Evolutionary conservation across 2,113 vertebrate species (phyloP), one percentile per base, ranked within the genome.

Genomic region (Corynorhinus townsendii): DNA sequence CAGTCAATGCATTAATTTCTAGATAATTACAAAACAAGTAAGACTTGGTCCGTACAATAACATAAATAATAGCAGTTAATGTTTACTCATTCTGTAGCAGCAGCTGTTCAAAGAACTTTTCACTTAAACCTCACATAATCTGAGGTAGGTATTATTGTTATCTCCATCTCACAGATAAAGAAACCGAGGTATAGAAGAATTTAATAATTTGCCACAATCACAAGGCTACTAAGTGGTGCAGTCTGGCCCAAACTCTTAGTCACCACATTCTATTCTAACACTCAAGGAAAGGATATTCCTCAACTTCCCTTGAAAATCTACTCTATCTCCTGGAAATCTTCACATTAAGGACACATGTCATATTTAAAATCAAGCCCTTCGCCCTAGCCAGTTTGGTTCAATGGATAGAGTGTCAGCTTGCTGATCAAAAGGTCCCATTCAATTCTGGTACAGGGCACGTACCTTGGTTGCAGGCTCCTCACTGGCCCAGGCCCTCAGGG

Each of bases 21-120:
- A 89, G 47, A 73, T 11, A 91, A 79, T 62, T 87, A 90, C 4
- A 64, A 86, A 79, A 82, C 54, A 92, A 76, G n/a, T 79, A 93
- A 91, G 49, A 82, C 33, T 64, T 30, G 5, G 49, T 82, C 5
- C 7, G 40, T 68, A 38, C 30, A 69, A 72, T 71, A 79, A 47
- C 7, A 52, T 75, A 72, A 54, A 56, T 56, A 91, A 84, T 10
- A 86, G 30, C 24, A 84, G 17, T 17, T 38, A 72, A 52, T 38
- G 64, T 59, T 43, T 66, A 89, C 17, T 84, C 84, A 75, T 45
- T 52, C 20, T 84, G 35, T 71, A 68, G 43, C 12, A 90, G 17
- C 4, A 85, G 22, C 7, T 81, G 17, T 77, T 93, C 38, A 84
- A 85, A 93, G 16, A 59, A 85, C 26, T 81, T 90, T 68, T 28